Conservation (phyloP, 2,888 invertebrate genomes). For the Pheosia tremula region DNA sequence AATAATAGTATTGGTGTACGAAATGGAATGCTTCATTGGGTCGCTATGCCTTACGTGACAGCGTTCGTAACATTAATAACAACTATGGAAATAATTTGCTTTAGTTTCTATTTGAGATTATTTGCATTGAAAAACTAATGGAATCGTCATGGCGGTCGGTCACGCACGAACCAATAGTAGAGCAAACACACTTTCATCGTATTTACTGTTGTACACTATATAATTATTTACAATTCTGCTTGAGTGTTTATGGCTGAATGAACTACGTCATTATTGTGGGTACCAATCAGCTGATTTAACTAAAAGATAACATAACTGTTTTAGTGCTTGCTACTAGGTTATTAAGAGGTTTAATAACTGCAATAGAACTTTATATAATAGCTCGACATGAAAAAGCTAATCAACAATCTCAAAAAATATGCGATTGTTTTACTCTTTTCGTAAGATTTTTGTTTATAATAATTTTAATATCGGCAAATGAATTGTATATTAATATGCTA, state of each 20-base stretch:
- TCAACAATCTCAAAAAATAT: no score
- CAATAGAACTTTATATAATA: neutral
- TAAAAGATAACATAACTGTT: constrained; percentile 17
- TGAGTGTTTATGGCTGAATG: constrained; percentile 56
- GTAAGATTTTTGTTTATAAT: no score
- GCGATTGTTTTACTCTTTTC: no score
- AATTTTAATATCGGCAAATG: no score
- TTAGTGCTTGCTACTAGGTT: neutral
- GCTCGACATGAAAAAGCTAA: no score
- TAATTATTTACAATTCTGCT: constrained; percentile 52
- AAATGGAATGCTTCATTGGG: no score
- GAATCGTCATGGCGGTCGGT: constrained; percentile 64
- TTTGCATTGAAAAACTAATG: constrained; percentile 65
- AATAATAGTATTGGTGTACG: no score
- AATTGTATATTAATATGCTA: no score
- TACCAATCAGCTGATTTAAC: constrained; percentile 54
- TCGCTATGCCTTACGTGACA: constrained; percentile 45
- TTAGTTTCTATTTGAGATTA: constrained; percentile 60
- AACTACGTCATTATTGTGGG: constrained; percentile 57
- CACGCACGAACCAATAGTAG: constrained; percentile 72
- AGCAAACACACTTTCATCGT: constrained; percentile 45
- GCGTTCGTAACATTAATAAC: constrained; percentile 47
- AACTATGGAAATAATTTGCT: constrained; percentile 52
- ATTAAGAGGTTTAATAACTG: constrained; percentile 7
- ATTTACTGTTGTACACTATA: constrained; percentile 40